Percentiles rank a stretch among this genome's conserved stretches.
These are phyloP conservation scores for human DNA, from an alignment of 2,113 vertebrate genomes.

Conservation along the genomic window DNA sequence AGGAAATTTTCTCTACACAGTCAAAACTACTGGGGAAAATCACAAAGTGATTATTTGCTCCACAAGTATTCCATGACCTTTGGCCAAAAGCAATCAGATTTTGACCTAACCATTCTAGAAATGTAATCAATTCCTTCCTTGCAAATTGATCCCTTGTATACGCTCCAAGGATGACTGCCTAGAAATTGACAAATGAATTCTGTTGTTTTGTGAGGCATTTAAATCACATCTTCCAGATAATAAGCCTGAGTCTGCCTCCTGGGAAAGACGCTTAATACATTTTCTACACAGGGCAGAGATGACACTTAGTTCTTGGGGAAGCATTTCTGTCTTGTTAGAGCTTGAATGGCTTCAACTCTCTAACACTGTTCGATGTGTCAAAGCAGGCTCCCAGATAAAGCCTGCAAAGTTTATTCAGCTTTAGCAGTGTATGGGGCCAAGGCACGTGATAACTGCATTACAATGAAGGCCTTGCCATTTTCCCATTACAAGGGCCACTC, in stretches of 20 bases:
- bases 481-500: not conserved
- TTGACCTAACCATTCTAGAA: constrained; percentile 43
- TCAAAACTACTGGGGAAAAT: constrained; percentile 25
- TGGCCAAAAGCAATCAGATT: constrained; percentile 44
- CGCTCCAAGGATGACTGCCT: not conserved
- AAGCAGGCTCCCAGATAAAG: not conserved
- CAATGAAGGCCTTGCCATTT: not conserved
- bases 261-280: constrained; percentile 40
- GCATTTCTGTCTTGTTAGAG: not conserved
- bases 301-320: not conserved
- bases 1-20: constrained; percentile 3
- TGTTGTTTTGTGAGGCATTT: constrained; percentile 50
- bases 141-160: constrained; percentile 44
- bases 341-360: not conserved
- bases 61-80: constrained; percentile 11
- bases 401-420: not conserved
- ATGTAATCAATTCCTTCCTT: constrained; percentile 40
- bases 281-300: not conserved
- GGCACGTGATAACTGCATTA: not conserved
- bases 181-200: constrained; percentile 59
- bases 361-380: not conserved
- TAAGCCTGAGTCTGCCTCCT: constrained; percentile 37
- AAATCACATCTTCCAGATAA: constrained; percentile 62
- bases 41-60: not conserved
- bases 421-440: not conserved